A percentile compares a stretch with the other conserved stretches of the same genome.
Conservation (phyloP, 1,140 invertebrate species). For the Thrips palmi region DNA sequence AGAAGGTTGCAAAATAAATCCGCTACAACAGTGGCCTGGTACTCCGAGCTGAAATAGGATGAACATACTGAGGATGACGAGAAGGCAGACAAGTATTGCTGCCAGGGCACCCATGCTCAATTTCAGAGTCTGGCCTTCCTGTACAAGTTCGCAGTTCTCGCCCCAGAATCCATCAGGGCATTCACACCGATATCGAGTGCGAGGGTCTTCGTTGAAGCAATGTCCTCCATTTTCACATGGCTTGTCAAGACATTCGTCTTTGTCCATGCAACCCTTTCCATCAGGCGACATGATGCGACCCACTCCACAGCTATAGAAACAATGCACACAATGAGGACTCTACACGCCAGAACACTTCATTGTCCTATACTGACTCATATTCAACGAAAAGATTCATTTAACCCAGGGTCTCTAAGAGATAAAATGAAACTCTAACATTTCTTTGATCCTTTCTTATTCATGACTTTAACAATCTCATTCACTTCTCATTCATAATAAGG, state of each 20-base stretch:
- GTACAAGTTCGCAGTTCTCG: conserved; percentile 79
- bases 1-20: conserved; percentile 1
- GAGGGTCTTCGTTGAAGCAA: conserved; percentile 75
- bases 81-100: conserved; percentile 80
- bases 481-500: no score
- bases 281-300: conserved; percentile 73
- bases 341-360: no score
- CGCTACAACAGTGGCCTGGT: neutral
- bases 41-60: neutral
- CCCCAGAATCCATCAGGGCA: conserved; percentile 86
- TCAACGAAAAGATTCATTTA: no score
- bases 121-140: conserved; percentile 80
- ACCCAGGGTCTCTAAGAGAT: no score
- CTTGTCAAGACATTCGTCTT: conserved; percentile 82
- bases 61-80: conserved; percentile 81
- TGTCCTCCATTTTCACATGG: conserved; percentile 80
- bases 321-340: conserved; percentile 13
- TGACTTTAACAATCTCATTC: no score
- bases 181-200: conserved; percentile 59
- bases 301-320: conserved; percentile 63
- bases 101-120: conserved; percentile 85
- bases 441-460: no score
- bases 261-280: conserved; percentile 79
- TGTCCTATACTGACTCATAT: no score
- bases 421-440: no score